Evolutionary conservation across 2,888 invertebrate genomes (phyloP).

Genomic region (Eupithecia vulgata): DNA sequence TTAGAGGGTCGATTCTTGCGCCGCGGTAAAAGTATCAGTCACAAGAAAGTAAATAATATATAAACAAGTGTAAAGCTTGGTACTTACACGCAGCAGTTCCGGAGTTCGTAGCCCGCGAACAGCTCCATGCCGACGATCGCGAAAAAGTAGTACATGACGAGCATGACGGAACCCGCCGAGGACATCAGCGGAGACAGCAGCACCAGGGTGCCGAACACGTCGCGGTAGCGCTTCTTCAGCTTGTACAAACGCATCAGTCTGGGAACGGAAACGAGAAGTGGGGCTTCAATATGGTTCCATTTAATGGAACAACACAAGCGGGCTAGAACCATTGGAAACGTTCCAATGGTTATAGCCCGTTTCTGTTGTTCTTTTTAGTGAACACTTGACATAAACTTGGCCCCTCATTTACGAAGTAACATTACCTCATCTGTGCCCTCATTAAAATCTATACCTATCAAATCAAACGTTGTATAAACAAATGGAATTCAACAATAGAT

Average conservation of each 20-base stretch:
- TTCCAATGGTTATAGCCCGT: background rate
- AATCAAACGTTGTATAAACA: too few species aligned
- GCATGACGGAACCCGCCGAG: slow-evolving; percentile 92
- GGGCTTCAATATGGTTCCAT: background rate
- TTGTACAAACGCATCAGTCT: slow-evolving; percentile 89
- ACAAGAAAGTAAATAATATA: background rate
- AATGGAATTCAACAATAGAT: too few species aligned
- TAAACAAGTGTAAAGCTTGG: background rate
- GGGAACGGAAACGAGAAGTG: slow-evolving; percentile 11
- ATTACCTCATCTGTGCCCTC: too few species aligned
- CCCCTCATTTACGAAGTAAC: too few species aligned
- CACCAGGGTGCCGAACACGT: slow-evolving; percentile 92
- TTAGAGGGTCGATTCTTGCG: too few species aligned
- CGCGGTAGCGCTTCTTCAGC: slow-evolving; percentile 91
- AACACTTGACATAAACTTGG: too few species aligned
- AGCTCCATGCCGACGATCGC: slow-evolving; percentile 96
- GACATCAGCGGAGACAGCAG: slow-evolving; percentile 92
- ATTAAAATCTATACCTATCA: too few species aligned
- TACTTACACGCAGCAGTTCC: slow-evolving; percentile 92
- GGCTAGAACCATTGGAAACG: too few species aligned
- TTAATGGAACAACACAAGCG: too few species aligned
- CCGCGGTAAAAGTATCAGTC: background rate
- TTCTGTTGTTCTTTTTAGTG: background rate
- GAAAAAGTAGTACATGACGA: slow-evolving; percentile 94
- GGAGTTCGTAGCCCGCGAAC: slow-evolving; percentile 89